Base-by-base conservation (phyloP, 1,140 invertebrate species). In the Zaprionus gabonicus region DNA sequence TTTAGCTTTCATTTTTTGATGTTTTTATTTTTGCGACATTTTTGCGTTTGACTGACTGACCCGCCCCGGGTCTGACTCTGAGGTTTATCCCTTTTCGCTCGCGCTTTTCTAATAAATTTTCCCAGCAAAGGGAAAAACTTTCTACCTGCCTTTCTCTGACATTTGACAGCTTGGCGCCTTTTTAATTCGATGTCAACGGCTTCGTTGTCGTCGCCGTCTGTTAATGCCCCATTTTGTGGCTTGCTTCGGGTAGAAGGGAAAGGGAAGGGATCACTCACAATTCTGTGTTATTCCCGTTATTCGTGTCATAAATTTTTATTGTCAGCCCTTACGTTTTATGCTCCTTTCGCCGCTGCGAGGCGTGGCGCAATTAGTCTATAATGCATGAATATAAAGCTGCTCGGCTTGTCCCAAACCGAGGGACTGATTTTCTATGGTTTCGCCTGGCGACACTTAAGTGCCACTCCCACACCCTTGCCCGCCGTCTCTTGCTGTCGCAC, bases 121-220 rank as follows among this genome's bases (percentile, higher is more conserved):
- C 51, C 6, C n/a, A 1, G n/a, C n/a, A n/a, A 46, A 53, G 71
- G 68, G 23, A 31, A 41, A 79, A 71, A 60, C 58, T 81, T 80
- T 80, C 71, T 68, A 85, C 69, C 67, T 77, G 75, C 31, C 58
- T 55, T 28, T 34, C 51, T 55, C 23, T 83, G 84, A 78, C 83
- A 83, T 81, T 87, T 87, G 83, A 88, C 83, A 81, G 84, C 84
- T 83, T 88, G 83, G 73, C 84, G 84, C 84, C 80, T 72, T 83
- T 79, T 84, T 81, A 88, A 87, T 87, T 87, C 74, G 73, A 87
- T 71, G 76, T 51, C 76, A 49, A 68, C 65, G 41, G 59, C 60
- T 53, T 77, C 31, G 41, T 7, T n/a, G 41, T 6, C 38, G 15
- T 6, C 77, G 73, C 71, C 55, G 69, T 66, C 80, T 82, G 23